These are phyloP conservation scores for Perizoma affinitatum DNA, from an alignment of 2,888 invertebrate species.

Conservation along the genomic window DNA sequence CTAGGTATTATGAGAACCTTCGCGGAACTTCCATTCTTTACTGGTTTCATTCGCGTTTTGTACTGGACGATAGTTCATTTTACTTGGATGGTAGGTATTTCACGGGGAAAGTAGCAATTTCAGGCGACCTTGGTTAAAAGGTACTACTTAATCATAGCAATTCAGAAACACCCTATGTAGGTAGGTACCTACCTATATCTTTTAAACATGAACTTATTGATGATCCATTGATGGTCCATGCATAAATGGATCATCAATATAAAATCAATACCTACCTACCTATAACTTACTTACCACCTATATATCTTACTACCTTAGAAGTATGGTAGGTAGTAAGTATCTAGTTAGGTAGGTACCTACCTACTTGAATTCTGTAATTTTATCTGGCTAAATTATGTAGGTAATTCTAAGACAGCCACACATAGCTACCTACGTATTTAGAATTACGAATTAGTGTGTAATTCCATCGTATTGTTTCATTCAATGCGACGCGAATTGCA, in stretches of 20 bases:
- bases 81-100: constrained; percentile 36
- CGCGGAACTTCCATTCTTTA: constrained; percentile 18
- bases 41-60: constrained; percentile 22
- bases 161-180: no score
- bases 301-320: no score
- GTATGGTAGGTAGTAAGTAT: no score
- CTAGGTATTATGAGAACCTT: constrained; percentile 56
- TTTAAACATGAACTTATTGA: no score
- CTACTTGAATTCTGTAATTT: no score
- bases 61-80: constrained; percentile 24
- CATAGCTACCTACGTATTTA: constrained; percentile 15
- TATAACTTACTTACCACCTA: no score
- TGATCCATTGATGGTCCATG: no score
- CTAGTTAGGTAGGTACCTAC: no score
- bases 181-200: no score
- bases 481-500: constrained; percentile 17
- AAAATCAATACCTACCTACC: no score
- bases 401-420: neutral
- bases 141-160: neutral
- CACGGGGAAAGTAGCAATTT: neutral
- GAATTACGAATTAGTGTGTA: constrained; percentile 22
- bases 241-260: no score
- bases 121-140: constrained; percentile 1
- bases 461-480: constrained; percentile 21
- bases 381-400: neutral